Evolutionary conservation across 2,797 vertebrate species (phyloP).

Genomic region (Adrianichthys oophorus): DNA sequence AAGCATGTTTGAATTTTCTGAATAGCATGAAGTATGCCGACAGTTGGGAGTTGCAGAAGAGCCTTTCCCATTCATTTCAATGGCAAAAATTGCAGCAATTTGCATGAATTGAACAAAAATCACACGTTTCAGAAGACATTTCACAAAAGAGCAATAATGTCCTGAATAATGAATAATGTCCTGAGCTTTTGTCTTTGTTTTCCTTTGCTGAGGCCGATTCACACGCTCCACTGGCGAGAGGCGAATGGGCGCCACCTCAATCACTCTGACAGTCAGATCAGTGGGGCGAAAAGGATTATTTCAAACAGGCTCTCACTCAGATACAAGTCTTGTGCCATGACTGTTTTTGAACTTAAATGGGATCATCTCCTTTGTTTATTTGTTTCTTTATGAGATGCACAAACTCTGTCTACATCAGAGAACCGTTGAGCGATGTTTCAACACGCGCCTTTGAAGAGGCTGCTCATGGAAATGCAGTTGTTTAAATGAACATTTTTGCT

Average conservation of each 20-base stretch:
- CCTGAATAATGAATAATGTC: too few relatives aligned
- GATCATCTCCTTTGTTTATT: constrained; percentile 21
- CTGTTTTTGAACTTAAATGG: constrained; percentile 37
- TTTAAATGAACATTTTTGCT: not conserved
- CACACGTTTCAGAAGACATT: too few relatives aligned
- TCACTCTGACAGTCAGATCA: constrained; percentile 65
- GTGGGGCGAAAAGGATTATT: constrained; percentile 54
- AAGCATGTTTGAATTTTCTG: too few relatives aligned
- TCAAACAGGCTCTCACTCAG: constrained; percentile 35
- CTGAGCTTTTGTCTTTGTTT: not conserved
- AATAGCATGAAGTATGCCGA: too few relatives aligned
- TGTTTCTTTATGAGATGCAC: constrained; percentile 42
- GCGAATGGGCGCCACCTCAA: constrained; percentile 64
- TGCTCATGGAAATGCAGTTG: too few relatives aligned
- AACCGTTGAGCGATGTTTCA: constrained; percentile 25
- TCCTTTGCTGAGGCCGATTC: constrained; percentile 6
- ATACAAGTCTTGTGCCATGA: constrained; percentile 5
- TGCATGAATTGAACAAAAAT: too few relatives aligned
- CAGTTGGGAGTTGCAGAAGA: too few relatives aligned
- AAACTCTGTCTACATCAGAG: constrained; percentile 56
- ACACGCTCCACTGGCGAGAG: constrained; percentile 42
- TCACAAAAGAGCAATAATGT: too few relatives aligned
- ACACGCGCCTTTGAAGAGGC: too few relatives aligned
- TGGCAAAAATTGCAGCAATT: too few relatives aligned
- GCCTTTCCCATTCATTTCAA: too few relatives aligned